Evolutionary conservation across 2,888 invertebrate genomes (phyloP), one percentile per base, ranked within the genome.

Genomic region (Rhabditoides inermis): DNA sequence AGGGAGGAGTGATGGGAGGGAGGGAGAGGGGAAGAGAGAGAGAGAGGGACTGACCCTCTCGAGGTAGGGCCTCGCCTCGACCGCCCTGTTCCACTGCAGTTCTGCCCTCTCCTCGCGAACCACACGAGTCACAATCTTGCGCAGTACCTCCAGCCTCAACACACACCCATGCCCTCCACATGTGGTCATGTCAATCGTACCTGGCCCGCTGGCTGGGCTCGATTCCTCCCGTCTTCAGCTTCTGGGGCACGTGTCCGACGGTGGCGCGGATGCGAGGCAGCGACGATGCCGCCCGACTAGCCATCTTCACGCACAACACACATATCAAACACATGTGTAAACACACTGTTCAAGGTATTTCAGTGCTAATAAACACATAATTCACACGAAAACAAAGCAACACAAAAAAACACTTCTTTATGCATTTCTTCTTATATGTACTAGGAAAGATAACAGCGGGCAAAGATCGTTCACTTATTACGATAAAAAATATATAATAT

Each of bases 81-180:
- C 69, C n/a, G 74, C 74, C 12, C 74, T 58, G 51, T 74, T 74
- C 58, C 63, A 68, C 52, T 69, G 67, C 35, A 75, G 52, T 48
- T 74, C 74, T 27, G 60, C 63, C 3, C 74, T 58, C 51, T 74
- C 74, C 44, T 74, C 74, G n/a, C 74, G 65, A 15, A 74, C 61
- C 25, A 68, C 44, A 18, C 69, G 57, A 32, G 67, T 75, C 26
- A 73, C 66, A 48, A 73, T 63, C 27, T 57, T 52, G 3, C 74
- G 68, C 15, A 74, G 65, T 28, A 71, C 53, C 53, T 71, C 52
- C 39, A 68, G 15, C 35, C 15, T 32, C 15, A 7, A 32, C 35
- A 32, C 7, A 32, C 7, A 32, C 35, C 15, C 15, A 32, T 32
- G 10, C 23, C 12, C 15, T 44, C 6, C 10, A 44, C 23, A 15